Evolutionary conservation across 2,113 vertebrate genomes (phyloP).

Genomic region (Cepphus grylle): DNA sequence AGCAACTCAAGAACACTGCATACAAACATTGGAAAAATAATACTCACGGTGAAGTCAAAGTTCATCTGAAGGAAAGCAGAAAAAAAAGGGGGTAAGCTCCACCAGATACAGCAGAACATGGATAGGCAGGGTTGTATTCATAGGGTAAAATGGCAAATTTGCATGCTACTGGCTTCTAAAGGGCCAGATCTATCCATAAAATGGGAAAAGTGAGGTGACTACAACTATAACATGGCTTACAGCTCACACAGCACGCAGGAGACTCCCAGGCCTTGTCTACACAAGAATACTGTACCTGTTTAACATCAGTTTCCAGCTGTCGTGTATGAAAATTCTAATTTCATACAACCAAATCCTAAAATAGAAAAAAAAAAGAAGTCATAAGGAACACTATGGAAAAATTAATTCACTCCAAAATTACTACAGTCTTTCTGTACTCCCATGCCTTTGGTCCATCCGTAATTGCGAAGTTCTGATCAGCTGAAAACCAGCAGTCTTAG

Average conservation of each 20-base stretch:
- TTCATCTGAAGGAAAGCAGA: neutral
- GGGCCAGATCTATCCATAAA: neutral
- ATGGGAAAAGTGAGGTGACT: rapidly evolving
- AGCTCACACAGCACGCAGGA: neutral
- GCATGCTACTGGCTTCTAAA: neutral
- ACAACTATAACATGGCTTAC: neutral
- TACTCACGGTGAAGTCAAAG: neutral
- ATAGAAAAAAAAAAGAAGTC: neutral
- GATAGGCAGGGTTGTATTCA: neutral
- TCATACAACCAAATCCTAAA: neutral
- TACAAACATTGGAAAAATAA: neutral
- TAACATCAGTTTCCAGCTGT: neutral
- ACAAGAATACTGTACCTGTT: neutral
- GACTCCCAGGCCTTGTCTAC: neutral
- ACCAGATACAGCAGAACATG: neutral
- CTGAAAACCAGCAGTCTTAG: neutral
- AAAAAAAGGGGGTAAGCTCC: neutral
- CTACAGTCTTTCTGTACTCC: neutral
- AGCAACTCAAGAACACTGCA: neutral
- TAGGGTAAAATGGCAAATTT: neutral
- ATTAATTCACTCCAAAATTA: neutral
- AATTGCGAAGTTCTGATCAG: neutral
- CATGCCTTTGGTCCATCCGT: neutral
- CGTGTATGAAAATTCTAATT: neutral
- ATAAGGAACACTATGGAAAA: neutral